phyloP scores from a whole-genome alignment of 2,888 invertebrate species.

The Trichogramma dendrolimi region DNA sequence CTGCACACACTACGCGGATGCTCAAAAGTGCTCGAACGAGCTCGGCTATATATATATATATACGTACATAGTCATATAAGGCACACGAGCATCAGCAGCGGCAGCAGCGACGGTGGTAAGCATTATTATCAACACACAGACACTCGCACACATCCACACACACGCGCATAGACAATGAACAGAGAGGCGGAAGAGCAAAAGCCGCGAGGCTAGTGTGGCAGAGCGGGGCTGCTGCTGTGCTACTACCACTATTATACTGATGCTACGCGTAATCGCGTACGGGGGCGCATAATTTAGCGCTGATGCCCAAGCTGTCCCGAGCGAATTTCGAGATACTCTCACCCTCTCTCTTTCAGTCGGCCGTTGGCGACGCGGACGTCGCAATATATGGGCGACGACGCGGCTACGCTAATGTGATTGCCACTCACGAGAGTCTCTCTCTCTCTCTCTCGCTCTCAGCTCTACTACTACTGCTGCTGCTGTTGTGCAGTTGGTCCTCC shows the following conservation, averaged over 20 bases:
- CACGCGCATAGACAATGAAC: background rate
- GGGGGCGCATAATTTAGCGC: conserved; percentile 21
- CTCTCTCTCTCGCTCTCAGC: too few species aligned
- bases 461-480: too few species aligned
- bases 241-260: background rate
- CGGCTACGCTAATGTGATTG: conserved; percentile 41
- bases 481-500: too few species aligned
- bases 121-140: too few species aligned
- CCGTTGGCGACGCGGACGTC: background rate
- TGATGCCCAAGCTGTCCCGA: conserved; percentile 13
- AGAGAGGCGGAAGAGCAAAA: background rate
- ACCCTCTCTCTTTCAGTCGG: conserved; percentile 1
- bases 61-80: too few species aligned
- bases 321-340: background rate
- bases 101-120: too few species aligned
- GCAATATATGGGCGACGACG: conserved; percentile 40
- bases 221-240: background rate
- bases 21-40: too few species aligned
- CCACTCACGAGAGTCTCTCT: conserved; percentile 8
- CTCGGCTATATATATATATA: too few species aligned
- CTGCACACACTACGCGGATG: too few species aligned
- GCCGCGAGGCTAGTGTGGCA: background rate
- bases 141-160: background rate
- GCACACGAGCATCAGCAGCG: too few species aligned
- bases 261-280: conserved; percentile 20